Conservation (phyloP, 2,797 vertebrate genomes). For the Taenioides sp. region DNA sequence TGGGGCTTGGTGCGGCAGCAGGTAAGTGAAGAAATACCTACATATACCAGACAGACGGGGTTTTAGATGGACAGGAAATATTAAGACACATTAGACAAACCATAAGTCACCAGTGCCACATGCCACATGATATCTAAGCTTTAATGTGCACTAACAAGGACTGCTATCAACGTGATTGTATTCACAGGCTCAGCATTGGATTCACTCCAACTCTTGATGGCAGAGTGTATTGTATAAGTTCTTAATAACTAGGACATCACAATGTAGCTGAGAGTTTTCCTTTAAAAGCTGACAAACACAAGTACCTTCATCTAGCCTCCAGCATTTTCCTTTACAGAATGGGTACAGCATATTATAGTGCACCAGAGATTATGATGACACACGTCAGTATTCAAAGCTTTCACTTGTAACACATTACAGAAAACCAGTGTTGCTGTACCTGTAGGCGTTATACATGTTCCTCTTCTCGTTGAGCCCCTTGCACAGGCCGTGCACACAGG, state of each 20-base stretch:
- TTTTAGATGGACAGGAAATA: slow-evolving; percentile 38
- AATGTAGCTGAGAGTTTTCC: background rate
- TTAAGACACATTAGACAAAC: background rate
- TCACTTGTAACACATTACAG: background rate
- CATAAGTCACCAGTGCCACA: too few species aligned
- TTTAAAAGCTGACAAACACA: background rate
- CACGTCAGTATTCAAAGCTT: background rate
- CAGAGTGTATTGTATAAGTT: background rate
- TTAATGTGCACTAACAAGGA: background rate
- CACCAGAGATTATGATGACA: background rate
- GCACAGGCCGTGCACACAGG: slow-evolving; percentile 77
- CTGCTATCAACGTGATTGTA: background rate
- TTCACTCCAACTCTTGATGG: background rate
- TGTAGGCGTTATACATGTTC: slow-evolving; percentile 92
- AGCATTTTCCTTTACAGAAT: background rate
- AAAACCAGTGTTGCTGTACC: slow-evolving; percentile 70
- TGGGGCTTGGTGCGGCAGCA: slow-evolving; percentile 89
- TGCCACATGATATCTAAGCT: background rate
- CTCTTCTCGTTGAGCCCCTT: slow-evolving; percentile 86
- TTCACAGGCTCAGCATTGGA: background rate
- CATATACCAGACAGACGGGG: slow-evolving; percentile 51
- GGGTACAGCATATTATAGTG: background rate
- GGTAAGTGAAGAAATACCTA: slow-evolving; percentile 94
- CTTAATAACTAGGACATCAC: background rate
- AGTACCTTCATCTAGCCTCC: background rate